Base-by-base conservation (phyloP, 2,888 invertebrate genomes). In the Cryptus viduatorius region DNA sequence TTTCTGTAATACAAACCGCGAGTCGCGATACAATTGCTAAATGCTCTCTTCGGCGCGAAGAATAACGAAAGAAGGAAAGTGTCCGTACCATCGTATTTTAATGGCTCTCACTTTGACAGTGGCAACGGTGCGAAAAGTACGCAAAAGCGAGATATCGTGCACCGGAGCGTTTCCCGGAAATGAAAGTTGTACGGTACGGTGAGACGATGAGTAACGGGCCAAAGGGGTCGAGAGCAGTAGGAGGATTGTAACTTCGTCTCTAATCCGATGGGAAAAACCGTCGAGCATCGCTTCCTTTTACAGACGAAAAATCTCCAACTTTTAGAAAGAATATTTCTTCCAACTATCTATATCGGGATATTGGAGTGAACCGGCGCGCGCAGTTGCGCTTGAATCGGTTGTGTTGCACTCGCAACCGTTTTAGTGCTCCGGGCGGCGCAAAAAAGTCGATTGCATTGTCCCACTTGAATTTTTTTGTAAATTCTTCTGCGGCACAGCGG, bases 131-230 rank as follows among this genome's bases (percentile, higher is more conserved):
- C 31, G 46, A 56, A 65, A 79, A 44, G 61, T 61, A 37, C 14
- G 48, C 59, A 71, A 64, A 69, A 64, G 72, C 29, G 42, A 72
- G 64, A 65, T 53, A 76, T 65, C 50, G 65, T 8, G 64, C 50
- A 76, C 8, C 76, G 14, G 50, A 76, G 50, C 76, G 65, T 76
- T 76, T 65, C 50, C 76, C 76, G 76, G 76, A 76, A 76, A 76
- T 76, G 76, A 76, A 76, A 76, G 76, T 46, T 64, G 46, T 12
- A 71, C 71, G 71, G 31, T 69, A 24, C 29, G 14, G 5, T 10
- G 29, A 8, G 53, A 19, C 61, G 75, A 75, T 64, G 42, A 16
- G 14, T n/a, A 16, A 19, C n/a, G 29, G 7, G 31, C 37, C 14
- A n/a, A n/a, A 5, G 7, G 19, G 56, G 24, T 14, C n/a, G 56